Evolutionary conservation across 2,888 invertebrate genomes (phyloP), one percentile per base, ranked within the genome.

Genomic region (Xestia sexstrigata): DNA sequence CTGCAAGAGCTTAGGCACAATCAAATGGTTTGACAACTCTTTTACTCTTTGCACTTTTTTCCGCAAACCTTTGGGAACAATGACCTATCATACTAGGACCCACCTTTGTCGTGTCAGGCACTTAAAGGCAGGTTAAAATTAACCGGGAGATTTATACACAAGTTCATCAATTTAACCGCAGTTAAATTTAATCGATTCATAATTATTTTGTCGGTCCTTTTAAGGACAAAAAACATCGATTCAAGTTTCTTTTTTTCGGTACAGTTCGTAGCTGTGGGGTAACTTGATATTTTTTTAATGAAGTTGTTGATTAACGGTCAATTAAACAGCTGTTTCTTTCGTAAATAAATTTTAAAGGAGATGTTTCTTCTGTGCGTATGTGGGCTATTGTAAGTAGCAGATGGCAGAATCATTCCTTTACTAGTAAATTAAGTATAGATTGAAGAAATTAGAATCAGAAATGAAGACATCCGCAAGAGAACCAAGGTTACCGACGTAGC

Each of bases 21-120:
- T 70, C 42, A 13, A 49, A 39, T 15, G 11, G 0, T 62, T n/a
- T 13, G 1, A 11, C 0, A 13, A n/a, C 0, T 47, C 63, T 84
- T 85, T 82, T 74, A 60, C 69, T 91, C 91, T 89, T 88, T 88
- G 90, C 52, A 42, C 55, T 88, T 89, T 84, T 89, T 90, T 87
- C 86, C 87, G 82, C 85, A 81, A 87, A 76, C 82, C 76, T 73
- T n/a, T 30, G 82, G 70, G 91, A 87, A 84, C 91, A 89, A 89
- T 87, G 91, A 91, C 91, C 91, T 88, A 83, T 77, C 78, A 78
- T 76, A 73, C 81, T 82, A 84, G 78, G 62, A 71, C 60, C 78
- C 71, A 79, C 77, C 79, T 79, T 80, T 82, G 70, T 82, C 65
- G 76, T 83, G 74, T 71, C 73, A 71, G 58, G 69, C 67, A 75